Conservation (phyloP, 2,113 vertebrate genomes). For the Chrysochloris asiatica region DNA sequence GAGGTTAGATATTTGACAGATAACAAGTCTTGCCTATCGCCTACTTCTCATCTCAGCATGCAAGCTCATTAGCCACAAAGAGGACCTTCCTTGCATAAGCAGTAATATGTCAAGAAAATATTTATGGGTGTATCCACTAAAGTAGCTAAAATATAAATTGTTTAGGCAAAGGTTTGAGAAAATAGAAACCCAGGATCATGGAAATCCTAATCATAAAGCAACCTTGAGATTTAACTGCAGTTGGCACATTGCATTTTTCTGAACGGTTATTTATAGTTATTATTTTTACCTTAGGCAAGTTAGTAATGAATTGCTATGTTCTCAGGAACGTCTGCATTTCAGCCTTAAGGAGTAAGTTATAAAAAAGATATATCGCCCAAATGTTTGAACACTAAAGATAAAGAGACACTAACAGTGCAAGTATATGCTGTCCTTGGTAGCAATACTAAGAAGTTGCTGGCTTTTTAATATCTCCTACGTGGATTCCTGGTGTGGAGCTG, state of each 20-base stretch:
- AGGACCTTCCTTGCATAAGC: constrained; percentile 19
- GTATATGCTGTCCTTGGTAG: neutral
- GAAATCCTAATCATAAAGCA: neutral
- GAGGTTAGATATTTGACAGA: neutral
- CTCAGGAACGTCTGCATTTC: constrained; percentile 22
- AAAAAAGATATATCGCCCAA: neutral
- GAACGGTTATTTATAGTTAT: constrained; percentile 52
- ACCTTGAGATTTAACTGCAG: neutral
- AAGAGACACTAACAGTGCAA: neutral
- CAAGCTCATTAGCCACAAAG: constrained; percentile 47
- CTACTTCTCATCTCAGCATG: constrained; percentile 60
- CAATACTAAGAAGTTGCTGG: neutral
- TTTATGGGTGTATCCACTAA: constrained; percentile 47
- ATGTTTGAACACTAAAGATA: constrained; percentile 23
- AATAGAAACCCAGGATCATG: constrained; percentile 21
- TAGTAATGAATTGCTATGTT: constrained; percentile 26
- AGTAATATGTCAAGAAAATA: constrained; percentile 61
- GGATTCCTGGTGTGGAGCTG: neutral
- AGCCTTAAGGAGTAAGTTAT: neutral
- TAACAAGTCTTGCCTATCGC: constrained; percentile 39
- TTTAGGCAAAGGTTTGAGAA: constrained; percentile 60
- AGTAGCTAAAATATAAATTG: constrained; percentile 62
- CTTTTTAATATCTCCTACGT: neutral
- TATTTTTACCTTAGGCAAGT: constrained; percentile 41
- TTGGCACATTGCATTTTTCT: constrained; percentile 40